Base-by-base conservation (phyloP, 2,797 vertebrate genomes). In the Pelodytes ibericus region DNA sequence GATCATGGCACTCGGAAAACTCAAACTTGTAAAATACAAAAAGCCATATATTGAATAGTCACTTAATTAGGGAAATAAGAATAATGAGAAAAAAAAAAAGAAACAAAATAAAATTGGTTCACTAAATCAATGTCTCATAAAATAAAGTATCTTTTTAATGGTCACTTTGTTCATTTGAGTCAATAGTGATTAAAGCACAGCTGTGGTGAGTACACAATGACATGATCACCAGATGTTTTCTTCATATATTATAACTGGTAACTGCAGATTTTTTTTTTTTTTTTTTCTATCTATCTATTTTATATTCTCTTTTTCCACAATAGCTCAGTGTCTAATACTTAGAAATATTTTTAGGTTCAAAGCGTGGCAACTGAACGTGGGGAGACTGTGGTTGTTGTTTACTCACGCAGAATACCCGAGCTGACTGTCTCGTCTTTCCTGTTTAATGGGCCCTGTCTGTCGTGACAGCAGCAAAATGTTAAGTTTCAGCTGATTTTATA, bases 171-270 rank as follows among this genome's bases (percentile, higher is more conserved):
- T 60, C n/a, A 64, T 76, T 27, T 78, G 75, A 78, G 69, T 72
- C 75, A 78, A 59, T 78, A 36, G 74, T 77, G 74, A 77, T 77
- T 77, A 77, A 77, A 33, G 33, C 67, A 58, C 74, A 77, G 69
- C 68, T 72, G 69, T 72, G 56, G 69, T 71, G 74, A 77, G 67
- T 49, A 49, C n/a, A 47, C 67, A 36, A 71, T 77, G 60, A 77
- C 66, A 69, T 69, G 75, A 57, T 41, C 60, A 30, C 69, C 75
- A 78, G 75, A 78, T 78, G 75, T 72, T 24, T 22, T 69, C 51
- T 22, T 15, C 53, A 61, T 77, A 13, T 58, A 44, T 27, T 44
- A 39, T 44, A 57, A 77, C 29, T 58, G 44, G 53, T 66, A 56
- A 57, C 64, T 63, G 49, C 53, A 63, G 51, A 56, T 33, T 11